Evolutionary conservation across 2,888 invertebrate genomes (phyloP).

Genomic region (Spialia ferax): DNA sequence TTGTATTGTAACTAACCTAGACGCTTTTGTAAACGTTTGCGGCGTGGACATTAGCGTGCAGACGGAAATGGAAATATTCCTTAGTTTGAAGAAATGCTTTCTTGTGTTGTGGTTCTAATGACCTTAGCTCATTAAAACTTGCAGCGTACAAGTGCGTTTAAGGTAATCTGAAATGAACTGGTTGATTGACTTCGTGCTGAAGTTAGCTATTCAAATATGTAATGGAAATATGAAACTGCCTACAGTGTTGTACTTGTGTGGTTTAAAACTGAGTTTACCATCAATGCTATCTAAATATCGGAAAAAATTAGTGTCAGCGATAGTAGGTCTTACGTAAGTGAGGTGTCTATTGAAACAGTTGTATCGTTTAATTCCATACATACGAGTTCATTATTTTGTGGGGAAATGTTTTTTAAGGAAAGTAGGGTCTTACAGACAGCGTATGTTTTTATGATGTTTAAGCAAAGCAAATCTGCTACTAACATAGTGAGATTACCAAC

Average conservation of each 20-base stretch:
- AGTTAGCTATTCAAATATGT: neutral
- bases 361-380: too few species aligned
- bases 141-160: constrained; percentile 8
- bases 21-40: constrained; percentile 8
- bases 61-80: constrained; percentile 27
- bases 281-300: too few species aligned
- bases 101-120: constrained; percentile 19
- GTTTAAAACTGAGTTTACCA: too few species aligned
- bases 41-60: constrained; percentile 20
- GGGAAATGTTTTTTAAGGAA: too few species aligned
- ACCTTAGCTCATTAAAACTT: constrained; percentile 17
- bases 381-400: too few species aligned
- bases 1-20: neutral
- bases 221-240: neutral
- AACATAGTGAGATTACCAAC: too few species aligned
- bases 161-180: constrained; percentile 3
- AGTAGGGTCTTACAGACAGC: too few species aligned
- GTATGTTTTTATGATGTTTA: too few species aligned
- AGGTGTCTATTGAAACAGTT: too few species aligned
- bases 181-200: neutral
- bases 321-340: too few species aligned
- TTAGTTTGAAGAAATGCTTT: constrained; percentile 22
- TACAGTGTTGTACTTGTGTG: neutral
- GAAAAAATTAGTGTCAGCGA: too few species aligned
- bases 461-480: too few species aligned